Percentiles rank a stretch among this genome's conserved stretches.
phyloP scores from a whole-genome alignment of 2,888 invertebrate genomes.

The Meiosimyza decipiens region DNA sequence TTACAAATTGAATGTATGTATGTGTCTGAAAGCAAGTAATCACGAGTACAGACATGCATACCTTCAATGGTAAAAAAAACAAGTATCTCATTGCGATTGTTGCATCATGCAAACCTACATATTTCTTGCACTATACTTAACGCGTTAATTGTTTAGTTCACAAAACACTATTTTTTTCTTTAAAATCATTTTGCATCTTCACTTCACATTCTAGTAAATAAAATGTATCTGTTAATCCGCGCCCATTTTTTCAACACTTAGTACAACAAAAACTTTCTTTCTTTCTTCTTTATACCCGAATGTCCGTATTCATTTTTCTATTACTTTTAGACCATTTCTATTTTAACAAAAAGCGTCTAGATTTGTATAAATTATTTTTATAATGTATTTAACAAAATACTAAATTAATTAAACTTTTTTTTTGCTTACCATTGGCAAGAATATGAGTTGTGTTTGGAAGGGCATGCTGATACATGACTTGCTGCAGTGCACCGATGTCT shows the following conservation, averaged over 20 bases:
- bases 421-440: constrained; percentile 65
- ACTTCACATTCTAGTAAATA: constrained; percentile 19
- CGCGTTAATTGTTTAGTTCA: no score
- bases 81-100: not conserved
- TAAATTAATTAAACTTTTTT: not conserved
- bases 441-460: constrained; percentile 67
- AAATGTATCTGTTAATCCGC: constrained; percentile 47
- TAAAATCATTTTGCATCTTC: not conserved
- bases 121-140: not conserved
- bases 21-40: not conserved
- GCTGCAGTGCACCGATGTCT: constrained; percentile 65
- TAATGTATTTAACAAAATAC: no score
- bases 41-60: no score
- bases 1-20: constrained; percentile 1
- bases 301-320: not conserved
- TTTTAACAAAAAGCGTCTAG: not conserved
- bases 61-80: no score
- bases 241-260: constrained; percentile 39
- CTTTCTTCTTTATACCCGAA: not conserved
- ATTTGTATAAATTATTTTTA: no score
- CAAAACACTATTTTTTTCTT: not conserved
- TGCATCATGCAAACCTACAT: constrained; percentile 17
- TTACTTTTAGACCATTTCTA: not conserved
- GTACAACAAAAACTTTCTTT: not conserved
- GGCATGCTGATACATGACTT: constrained; percentile 69